Conservation (phyloP, 2,113 vertebrate genomes). For the Rafetus swinhoei region DNA sequence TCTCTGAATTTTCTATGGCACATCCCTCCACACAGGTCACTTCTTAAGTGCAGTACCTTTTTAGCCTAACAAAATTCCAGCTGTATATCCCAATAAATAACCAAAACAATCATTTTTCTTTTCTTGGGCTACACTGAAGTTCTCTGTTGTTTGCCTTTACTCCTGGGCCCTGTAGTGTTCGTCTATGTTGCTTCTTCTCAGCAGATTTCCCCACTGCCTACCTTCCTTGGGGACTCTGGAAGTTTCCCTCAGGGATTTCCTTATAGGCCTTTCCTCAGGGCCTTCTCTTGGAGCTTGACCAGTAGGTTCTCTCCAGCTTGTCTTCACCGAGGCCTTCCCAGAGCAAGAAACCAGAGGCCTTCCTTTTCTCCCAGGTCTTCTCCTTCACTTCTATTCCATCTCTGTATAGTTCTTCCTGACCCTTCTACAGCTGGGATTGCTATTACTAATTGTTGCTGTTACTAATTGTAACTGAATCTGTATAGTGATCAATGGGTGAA, state of each 20-base stretch:
- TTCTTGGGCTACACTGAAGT: not conserved
- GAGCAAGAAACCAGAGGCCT: no score
- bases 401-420: not conserved
- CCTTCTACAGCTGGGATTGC: not conserved
- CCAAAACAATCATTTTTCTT: not conserved
- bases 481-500: not conserved
- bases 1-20: not conserved
- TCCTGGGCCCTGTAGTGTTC: not conserved
- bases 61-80: not conserved
- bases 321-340: not conserved
- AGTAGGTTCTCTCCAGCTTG: not conserved
- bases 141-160: not conserved
- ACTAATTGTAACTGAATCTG: not conserved
- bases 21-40: not conserved
- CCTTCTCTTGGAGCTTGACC: not conserved
- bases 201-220: not conserved
- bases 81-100: not conserved
- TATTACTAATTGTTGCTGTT: no score
- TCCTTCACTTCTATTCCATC: not conserved
- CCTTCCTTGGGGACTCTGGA: not conserved
- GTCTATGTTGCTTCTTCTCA: not conserved
- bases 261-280: not conserved
- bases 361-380: not conserved
- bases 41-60: not conserved
- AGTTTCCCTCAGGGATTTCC: not conserved